Base-by-base conservation (phyloP, 2,797 vertebrate genomes). In the Chromis chromis region DNA sequence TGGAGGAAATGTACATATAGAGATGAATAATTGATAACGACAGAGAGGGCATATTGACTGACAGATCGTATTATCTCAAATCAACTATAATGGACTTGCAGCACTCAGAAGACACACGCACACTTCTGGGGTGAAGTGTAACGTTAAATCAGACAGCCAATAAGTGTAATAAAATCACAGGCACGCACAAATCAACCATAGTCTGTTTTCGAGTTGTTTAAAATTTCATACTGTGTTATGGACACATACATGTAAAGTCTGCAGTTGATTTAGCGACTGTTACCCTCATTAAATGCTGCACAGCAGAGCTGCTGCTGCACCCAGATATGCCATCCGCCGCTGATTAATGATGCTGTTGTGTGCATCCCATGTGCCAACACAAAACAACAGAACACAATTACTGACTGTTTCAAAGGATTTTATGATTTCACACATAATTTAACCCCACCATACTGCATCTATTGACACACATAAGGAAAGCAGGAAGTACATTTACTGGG, bases 11-110 rank as follows among this genome's bases (percentile, higher is more conserved):
- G 69, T 63, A 82, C 75, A 61, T 72, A 70, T 40, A 70, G 21
- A 82, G 70, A 82, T 92, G 46, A 90, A 90, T 91, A 87, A 92
- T 86, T 86, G 76, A 91, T 87, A 42, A 81, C 73, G 81, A 82
- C 65, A 79, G 57, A 83, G 40, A 65, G 54, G 12, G 0, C 6
- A 22, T 78, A 90, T 86, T 82, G 82, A 91, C 83, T 89, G 88
- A 89, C 83, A 88, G 65, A 78, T 81, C 39, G 64, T 74, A 84
- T 90, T 87, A 90, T 79, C 76, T 80, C 54, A 75, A 70, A 84
- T 86, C 69, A 86, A 61, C 67, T 74, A 21, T 84, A 88, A 86
- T 86, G 78, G 85, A 78, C 53, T 33, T 74, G 59, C 16, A 50
- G 21, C 50, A 71, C 58, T 69, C 52, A 72, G n/a, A 62, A 33